Conservation (phyloP, 2,113 vertebrate genomes). For the Probosciger aterrimus region DNA sequence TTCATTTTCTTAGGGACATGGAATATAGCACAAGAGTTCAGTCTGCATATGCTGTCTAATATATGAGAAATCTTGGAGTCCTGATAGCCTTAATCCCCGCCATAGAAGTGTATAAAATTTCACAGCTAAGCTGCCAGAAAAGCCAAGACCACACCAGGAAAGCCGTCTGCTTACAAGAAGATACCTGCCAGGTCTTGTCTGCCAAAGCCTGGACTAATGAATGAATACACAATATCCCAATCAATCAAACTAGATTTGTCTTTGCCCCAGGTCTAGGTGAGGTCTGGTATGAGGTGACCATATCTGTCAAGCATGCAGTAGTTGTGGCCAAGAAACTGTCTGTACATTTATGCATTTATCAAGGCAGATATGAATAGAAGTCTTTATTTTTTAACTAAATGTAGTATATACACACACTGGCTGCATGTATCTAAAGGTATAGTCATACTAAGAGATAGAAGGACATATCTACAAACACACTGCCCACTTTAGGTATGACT, state of each 20-base stretch:
- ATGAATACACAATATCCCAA: slow-evolving; percentile 79
- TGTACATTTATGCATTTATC: slow-evolving; percentile 67
- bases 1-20: background rate
- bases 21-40: background rate
- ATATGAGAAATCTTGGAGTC: slow-evolving; percentile 66
- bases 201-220: slow-evolving; percentile 79
- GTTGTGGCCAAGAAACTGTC: slow-evolving; percentile 71
- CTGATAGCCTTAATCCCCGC: slow-evolving; percentile 76
- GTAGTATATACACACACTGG: background rate
- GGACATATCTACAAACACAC: background rate
- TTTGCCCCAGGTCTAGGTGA: slow-evolving; percentile 76
- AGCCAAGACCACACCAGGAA: slow-evolving; percentile 81
- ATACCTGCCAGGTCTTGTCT: slow-evolving; percentile 83
- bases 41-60: slow-evolving; percentile 57
- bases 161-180: slow-evolving; percentile 76
- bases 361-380: slow-evolving; percentile 70
- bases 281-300: slow-evolving; percentile 80
- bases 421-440: background rate
- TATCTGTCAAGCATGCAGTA: slow-evolving; percentile 69
- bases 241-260: slow-evolving; percentile 79
- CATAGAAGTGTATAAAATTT: slow-evolving; percentile 83
- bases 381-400: slow-evolving; percentile 53
- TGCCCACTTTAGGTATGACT: background rate
- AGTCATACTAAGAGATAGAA: background rate
- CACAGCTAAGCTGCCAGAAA: slow-evolving; percentile 77